A percentile compares a stretch with the other conserved stretches of the same genome.
Evolutionary conservation across 2,113 vertebrate species (phyloP).

Genomic region (Prietella phreatophila): DNA sequence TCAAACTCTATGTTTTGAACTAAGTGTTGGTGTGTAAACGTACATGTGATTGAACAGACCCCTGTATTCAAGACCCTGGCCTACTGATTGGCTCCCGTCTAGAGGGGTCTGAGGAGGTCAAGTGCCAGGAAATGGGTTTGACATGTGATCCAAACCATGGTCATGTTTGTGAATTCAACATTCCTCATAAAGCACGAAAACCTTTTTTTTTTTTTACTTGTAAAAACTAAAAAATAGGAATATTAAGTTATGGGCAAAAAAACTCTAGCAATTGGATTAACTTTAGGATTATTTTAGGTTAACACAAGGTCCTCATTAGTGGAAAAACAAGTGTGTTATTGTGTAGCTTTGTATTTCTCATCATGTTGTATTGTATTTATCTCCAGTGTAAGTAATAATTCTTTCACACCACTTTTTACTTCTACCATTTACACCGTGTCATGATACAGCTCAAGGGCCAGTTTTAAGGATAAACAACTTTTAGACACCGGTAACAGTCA

Average conservation of each 20-base stretch:
- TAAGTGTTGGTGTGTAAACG: slow-evolving; percentile 11
- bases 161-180: neutral
- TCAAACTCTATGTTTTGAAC: neutral
- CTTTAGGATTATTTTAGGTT: neutral
- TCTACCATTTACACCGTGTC: neutral
- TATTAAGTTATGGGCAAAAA: neutral
- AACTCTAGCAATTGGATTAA: neutral
- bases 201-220: neutral
- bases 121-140: slow-evolving; percentile 44
- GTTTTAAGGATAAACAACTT: neutral
- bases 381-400: neutral
- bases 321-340: neutral
- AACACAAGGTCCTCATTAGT: neutral
- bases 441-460: neutral
- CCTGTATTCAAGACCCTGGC: neutral
- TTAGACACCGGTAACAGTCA: neutral
- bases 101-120: slow-evolving; percentile 29
- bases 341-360: neutral
- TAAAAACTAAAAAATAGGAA: neutral
- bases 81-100: slow-evolving; percentile 21
- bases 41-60: slow-evolving; percentile 26
- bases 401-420: neutral
- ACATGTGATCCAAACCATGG: slow-evolving; percentile 34
- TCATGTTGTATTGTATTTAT: neutral
- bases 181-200: neutral